Conservation (phyloP, 2,113 vertebrate species). For the Silurus asotus region DNA sequence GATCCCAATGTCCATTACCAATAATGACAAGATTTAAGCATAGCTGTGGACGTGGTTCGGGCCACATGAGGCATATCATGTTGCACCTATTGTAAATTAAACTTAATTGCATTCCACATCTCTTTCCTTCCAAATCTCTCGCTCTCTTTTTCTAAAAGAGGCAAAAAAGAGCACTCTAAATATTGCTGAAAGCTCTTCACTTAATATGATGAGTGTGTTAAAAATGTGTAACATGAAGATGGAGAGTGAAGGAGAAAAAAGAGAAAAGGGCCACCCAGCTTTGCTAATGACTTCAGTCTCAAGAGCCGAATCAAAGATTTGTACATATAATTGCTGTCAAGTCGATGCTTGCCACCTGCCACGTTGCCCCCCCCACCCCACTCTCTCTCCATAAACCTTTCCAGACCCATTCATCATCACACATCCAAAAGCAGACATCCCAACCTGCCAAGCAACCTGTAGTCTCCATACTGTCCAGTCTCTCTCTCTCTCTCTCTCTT, state of each 20-base stretch:
- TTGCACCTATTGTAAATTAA: conserved; percentile 41
- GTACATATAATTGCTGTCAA: conserved; percentile 93
- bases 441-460: conserved; percentile 82
- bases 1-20: conserved; percentile 26
- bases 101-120: conserved; percentile 24
- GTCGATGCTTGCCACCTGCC: conserved; percentile 89
- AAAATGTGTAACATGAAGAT: conserved; percentile 4
- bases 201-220: conserved; percentile 19
- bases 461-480: conserved; percentile 67
- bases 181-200: conserved; percentile 3
- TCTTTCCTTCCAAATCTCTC: not conserved
- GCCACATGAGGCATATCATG: conserved; percentile 30
- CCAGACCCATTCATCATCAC: conserved; percentile 81
- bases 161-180: not conserved
- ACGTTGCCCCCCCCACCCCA: conserved; percentile 74
- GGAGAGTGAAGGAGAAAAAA: conserved; percentile 40
- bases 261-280: conserved; percentile 75
- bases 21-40: conserved; percentile 39
- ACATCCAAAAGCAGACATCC: conserved; percentile 75
- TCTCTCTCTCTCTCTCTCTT: conserved; percentile 32
- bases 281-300: conserved; percentile 86
- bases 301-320: conserved; percentile 89
- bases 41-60: conserved; percentile 38
- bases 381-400: conserved; percentile 61
- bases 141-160: not conserved